These are phyloP conservation scores for Rhopilema esculentum DNA, from an alignment of 30 jellyfish, hydroid and myxozoan genomes.

Conservation along the genomic window DNA sequence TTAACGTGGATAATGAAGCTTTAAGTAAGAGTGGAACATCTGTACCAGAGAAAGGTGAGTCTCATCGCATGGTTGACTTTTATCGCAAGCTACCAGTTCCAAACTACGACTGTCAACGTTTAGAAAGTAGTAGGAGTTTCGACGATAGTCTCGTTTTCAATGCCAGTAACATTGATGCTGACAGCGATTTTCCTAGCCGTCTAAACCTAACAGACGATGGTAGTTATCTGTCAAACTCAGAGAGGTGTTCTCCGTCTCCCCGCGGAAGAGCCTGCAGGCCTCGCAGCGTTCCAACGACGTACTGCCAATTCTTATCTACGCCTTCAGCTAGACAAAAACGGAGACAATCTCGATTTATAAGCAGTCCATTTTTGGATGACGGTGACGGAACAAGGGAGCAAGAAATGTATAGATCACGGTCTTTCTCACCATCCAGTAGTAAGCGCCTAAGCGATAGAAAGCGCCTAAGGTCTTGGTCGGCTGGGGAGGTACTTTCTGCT, in stretches of 20 bases:
- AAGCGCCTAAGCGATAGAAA: neutral
- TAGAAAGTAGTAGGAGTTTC: neutral
- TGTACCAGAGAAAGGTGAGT: too few relatives aligned
- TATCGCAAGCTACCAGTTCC: neutral
- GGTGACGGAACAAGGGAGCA: neutral
- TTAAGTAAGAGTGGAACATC: neutral
- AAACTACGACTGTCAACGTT: neutral
- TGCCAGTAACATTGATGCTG: neutral
- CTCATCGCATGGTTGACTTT: too few relatives aligned
- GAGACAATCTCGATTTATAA: neutral
- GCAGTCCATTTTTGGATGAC: neutral
- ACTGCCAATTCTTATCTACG: neutral
- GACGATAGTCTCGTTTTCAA: neutral
- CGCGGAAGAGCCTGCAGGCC: neutral
- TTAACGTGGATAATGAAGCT: neutral
- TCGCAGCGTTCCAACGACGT: neutral
- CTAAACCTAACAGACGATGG: constrained; percentile 20
- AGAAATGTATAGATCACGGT: neutral
- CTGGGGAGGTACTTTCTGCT: neutral
- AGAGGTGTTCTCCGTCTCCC: neutral
- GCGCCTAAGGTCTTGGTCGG: constrained; percentile 7
- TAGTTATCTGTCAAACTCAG: neutral
- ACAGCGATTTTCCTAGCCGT: neutral
- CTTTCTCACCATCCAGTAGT: constrained; percentile 9
- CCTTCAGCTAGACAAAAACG: neutral